Evolutionary conservation across 2,888 invertebrate species (phyloP), one percentile per base, ranked within the genome.

Genomic region (Antheraea yamamai): DNA sequence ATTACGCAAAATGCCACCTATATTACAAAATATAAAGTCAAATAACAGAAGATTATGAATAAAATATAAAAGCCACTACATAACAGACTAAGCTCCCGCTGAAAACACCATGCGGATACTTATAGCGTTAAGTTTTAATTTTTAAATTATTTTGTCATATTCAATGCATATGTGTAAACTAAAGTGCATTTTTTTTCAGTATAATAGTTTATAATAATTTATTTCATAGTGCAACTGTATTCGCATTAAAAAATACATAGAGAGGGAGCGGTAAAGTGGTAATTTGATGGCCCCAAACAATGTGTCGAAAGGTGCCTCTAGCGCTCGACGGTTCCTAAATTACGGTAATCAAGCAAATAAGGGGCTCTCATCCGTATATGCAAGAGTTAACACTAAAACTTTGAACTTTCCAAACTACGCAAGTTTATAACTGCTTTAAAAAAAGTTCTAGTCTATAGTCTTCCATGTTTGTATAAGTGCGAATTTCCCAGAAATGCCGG

Each of bases 271-370:
- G 6, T 66, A 70, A 61, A 75, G 74, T 72, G 72, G 72, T 75
- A 72, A 75, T 75, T 74, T 47, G 30, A 70, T 70, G 61, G 39
- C 30, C 39, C 72, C 74, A 72, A 75, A 75, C 74, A 72, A 75
- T 72, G 74, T 75, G 74, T 75, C 47, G 74, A 75, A 75, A 75
- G 47, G 30, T 51, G 74, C 74, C 74, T n/a, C 72, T 72, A 75
- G 72, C 74, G 47, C 20, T 58, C 70, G n/a, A 16, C 14, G n/a
- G 26, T 35, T 58, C 39, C 4, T 20, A 72, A 75, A 75, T 75
- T 64, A 75, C 61, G 39, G 74, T 72, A 64, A 75, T 75, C 72
- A 72, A 72, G 70, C 23, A 68, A 35, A 75, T 26, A 75, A 70
- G 74, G 39, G 73, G 68, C 58, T 74, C 39, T 51, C 71, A 26